phyloP scores from a whole-genome alignment of 2,888 invertebrate species.

The Mactromeris polynyma region DNA sequence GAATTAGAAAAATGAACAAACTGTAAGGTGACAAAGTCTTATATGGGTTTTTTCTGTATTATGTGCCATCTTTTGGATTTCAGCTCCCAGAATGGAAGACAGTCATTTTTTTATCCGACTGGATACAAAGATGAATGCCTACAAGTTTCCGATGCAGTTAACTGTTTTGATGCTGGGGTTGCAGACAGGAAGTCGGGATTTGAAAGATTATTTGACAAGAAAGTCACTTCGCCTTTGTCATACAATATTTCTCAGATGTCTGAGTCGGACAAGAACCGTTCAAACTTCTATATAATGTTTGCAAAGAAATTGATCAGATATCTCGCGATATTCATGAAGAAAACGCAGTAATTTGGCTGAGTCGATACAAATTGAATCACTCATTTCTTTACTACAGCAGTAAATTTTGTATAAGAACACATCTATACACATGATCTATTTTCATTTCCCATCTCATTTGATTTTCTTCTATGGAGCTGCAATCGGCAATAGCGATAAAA shows the following conservation, averaged over 20 bases:
- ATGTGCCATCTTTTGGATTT: not conserved
- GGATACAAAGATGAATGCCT: not conserved
- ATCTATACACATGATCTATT: constrained; percentile 68
- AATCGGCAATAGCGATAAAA: constrained; percentile 60
- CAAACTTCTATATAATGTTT: constrained; percentile 40
- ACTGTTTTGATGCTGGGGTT: not conserved
- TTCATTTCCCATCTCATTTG: constrained; percentile 66
- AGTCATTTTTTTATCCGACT: not conserved
- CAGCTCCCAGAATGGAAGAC: not conserved
- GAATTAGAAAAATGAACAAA: too few relatives aligned
- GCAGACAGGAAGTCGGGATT: constrained; percentile 9
- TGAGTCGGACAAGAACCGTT: constrained; percentile 22
- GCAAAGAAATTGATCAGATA: constrained; percentile 41
- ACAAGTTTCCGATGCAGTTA: not conserved
- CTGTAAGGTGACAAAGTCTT: not conserved
- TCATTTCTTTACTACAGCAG: constrained; percentile 57
- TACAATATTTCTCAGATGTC: constrained; percentile 22
- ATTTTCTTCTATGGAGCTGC: constrained; percentile 57
- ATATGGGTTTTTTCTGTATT: not conserved
- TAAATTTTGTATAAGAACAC: constrained; percentile 67
- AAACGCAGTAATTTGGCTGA: constrained; percentile 46
- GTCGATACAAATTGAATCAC: constrained; percentile 70
- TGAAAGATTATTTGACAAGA: constrained; percentile 11
- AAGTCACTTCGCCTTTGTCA: constrained; percentile 25
- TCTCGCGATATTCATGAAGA: constrained; percentile 30